These are phyloP conservation scores for Caenorhabditis afra DNA, from an alignment of 2,888 invertebrate species.

Conservation along the genomic window DNA sequence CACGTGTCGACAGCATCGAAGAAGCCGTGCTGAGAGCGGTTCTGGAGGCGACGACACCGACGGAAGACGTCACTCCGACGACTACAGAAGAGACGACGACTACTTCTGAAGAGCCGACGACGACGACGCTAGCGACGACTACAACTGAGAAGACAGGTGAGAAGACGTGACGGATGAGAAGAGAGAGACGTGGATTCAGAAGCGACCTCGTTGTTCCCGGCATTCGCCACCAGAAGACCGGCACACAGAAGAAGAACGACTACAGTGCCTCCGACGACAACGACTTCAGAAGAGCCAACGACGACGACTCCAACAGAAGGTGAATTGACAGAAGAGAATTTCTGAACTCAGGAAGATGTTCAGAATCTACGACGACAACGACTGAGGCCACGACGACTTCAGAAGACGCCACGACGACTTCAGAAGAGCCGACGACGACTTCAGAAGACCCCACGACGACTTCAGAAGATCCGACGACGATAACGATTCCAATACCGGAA, in stretches of 20 bases:
- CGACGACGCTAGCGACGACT: constrained; percentile 15
- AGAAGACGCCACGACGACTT: too few species aligned
- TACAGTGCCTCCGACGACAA: background rate
- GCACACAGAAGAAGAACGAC: constrained; percentile 28
- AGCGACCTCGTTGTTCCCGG: constrained; percentile 47
- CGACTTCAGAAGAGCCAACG: constrained; percentile 6
- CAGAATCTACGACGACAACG: constrained; percentile 10
- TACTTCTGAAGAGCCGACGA: too few species aligned
- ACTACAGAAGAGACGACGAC: background rate
- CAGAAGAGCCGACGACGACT: constrained; percentile 16
- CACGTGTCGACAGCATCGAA: constrained; percentile 43
- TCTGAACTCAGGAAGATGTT: background rate
- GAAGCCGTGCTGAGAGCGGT: constrained; percentile 50
- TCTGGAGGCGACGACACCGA: constrained; percentile 25
- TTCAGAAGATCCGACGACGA: constrained; percentile 21
- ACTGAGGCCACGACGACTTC: too few species aligned
- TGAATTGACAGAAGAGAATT: background rate
- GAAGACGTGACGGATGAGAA: background rate
- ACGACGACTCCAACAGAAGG: background rate
- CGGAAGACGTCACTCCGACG: constrained; percentile 4
- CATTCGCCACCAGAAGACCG: constrained; percentile 44
- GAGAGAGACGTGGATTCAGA: constrained; percentile 7
- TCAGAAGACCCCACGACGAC: constrained; percentile 18
- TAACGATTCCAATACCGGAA: constrained; percentile 38
- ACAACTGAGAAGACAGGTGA: constrained; percentile 8